A percentile compares a stretch with the other conserved stretches of the same genome.
Evolutionary conservation across 2,797 vertebrate genomes (phyloP).

Genomic region (Acanthiza pusilla): DNA sequence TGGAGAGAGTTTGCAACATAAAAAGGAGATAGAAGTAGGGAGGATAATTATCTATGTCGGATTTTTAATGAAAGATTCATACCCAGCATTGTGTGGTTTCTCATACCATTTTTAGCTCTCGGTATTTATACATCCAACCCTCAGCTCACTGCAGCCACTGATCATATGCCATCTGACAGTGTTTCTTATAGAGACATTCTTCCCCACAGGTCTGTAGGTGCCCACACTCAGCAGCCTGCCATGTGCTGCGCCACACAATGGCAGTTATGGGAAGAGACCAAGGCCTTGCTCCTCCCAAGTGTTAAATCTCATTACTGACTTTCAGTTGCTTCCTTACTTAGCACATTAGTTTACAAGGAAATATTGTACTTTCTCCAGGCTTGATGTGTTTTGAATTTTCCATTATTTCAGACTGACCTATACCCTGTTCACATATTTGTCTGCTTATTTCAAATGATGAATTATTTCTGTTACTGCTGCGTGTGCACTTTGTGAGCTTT

Average conservation of each 20-base stretch:
- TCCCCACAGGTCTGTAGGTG: neutral
- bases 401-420: neutral
- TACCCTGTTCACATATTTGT: neutral
- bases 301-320: neutral
- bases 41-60: neutral
- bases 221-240: neutral
- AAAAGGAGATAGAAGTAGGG: neutral
- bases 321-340: neutral
- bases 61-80: neutral
- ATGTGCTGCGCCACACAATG: neutral
- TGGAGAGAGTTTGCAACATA: neutral
- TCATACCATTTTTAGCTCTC: neutral
- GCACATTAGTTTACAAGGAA: neutral
- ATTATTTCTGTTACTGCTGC: neutral
- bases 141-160: neutral
- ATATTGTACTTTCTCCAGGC: neutral
- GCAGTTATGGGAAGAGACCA: neutral
- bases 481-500: neutral
- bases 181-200: neutral
- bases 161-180: fast-evolving
- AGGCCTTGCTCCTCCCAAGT: neutral
- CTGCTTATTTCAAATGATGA: neutral
- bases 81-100: neutral
- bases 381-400: neutral
- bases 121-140: neutral